Base-by-base conservation (phyloP, 2,888 invertebrate genomes). In the Microctonus hyperodae region DNA sequence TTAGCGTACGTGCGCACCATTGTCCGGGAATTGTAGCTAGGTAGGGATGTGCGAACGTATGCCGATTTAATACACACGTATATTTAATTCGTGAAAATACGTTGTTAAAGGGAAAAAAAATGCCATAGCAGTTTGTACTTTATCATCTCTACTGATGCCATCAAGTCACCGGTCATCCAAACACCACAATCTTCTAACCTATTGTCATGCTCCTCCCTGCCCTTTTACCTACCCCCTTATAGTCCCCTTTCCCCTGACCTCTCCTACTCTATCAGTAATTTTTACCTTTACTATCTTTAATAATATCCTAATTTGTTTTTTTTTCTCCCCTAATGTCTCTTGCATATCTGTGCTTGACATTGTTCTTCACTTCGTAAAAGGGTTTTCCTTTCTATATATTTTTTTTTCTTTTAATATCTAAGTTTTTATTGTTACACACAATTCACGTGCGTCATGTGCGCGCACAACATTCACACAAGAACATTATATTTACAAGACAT, bases 361-460 rank as follows among this genome's bases (percentile, higher is more conserved):
- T 80, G 78, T 80, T 80, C 78, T 80, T 44, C 44, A n/a, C 79
- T 79, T 81, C 77, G 76, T 79, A 78, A 79, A 75, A 77, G 75
- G 44, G 44, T 16, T 44, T n/a, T 44, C 16, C 74, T 78, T 77
- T 77, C 73, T 75, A 31, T 31, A 40, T 64, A 63, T 60, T 68
- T 67, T 62, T 62, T 51, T 60, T 65, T 28, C 10, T 53, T 33
- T 40, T 51, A 50, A 67, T 65, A 58, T 76, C 76, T 76, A 78
- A 78, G 77, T 79, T 80, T 78, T 79, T 75, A 80, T 79, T 77
- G 79, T 81, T 79, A 76, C 75, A 74, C 73, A 63, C 59, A 44
- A 53, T 50, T 56, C 50, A 65, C 62, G 63, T 66, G 71, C 66
- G 70, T 20, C 70, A 69, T 69, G 68, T 61, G 67, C 68, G 64